Conservation (phyloP, 2,113 vertebrate genomes). For the Prinia subflava region DNA sequence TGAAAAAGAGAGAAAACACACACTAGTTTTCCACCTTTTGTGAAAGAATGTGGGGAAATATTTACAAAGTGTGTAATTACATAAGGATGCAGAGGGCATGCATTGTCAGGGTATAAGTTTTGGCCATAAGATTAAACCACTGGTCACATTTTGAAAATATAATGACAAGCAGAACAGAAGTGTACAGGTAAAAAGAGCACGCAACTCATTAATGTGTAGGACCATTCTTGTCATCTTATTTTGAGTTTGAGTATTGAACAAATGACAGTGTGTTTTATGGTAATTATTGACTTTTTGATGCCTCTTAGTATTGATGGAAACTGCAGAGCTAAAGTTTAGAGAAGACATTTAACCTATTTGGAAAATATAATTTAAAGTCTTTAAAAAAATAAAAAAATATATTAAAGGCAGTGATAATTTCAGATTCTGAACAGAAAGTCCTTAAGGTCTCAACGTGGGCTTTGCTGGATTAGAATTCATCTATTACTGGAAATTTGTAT, state of each 20-base stretch:
- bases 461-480: neutral
- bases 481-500: neutral
- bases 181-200: neutral
- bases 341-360: neutral
- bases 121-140: neutral
- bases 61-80: neutral
- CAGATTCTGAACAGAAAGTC: neutral
- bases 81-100: neutral
- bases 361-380: neutral
- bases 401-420: neutral
- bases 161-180: neutral
- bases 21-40: neutral
- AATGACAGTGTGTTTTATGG: neutral
- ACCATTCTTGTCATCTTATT: neutral
- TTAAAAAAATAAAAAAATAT: neutral
- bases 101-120: neutral
- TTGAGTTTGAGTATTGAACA: neutral
- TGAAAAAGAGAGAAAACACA: neutral
- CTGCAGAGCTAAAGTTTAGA: neutral
- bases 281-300: neutral
- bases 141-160: neutral
- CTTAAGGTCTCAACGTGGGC: neutral
- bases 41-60: neutral
- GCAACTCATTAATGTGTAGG: neutral
- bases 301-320: neutral